These are phyloP conservation scores for Erebia epiphron DNA, from an alignment of 2,888 invertebrate genomes.

Conservation along the genomic window DNA sequence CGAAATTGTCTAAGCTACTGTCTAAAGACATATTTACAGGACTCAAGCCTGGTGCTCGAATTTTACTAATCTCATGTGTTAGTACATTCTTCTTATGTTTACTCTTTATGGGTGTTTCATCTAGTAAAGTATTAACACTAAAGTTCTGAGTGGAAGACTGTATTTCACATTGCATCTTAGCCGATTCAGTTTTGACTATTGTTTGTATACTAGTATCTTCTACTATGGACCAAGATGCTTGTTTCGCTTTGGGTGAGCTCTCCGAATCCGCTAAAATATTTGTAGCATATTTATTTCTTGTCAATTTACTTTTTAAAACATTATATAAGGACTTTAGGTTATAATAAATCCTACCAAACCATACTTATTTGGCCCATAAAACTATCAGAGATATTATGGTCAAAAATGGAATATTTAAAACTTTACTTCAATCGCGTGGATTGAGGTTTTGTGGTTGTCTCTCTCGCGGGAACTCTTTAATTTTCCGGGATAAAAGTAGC, in stretches of 20 bases:
- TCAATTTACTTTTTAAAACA: too few relatives aligned
- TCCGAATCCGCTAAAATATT: slow-evolving; percentile 61
- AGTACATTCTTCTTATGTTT: slow-evolving; percentile 58
- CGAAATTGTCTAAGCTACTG: slow-evolving; percentile 65
- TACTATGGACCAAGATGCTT: slow-evolving; percentile 61
- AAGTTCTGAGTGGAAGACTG: slow-evolving; percentile 56
- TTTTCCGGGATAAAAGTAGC: too few relatives aligned
- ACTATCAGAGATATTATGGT: too few relatives aligned
- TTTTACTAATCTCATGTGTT: slow-evolving; percentile 73
- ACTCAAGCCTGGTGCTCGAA: slow-evolving; percentile 58
- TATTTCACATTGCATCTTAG: slow-evolving; percentile 48
- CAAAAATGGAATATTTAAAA: too few relatives aligned
- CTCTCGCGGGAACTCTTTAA: too few relatives aligned
- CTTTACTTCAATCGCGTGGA: too few relatives aligned
- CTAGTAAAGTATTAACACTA: slow-evolving; percentile 51
- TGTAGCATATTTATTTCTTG: too few relatives aligned
- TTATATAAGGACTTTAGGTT: too few relatives aligned
- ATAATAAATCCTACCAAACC: too few relatives aligned
- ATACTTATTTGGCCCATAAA: too few relatives aligned
- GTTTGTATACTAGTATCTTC: slow-evolving; percentile 60
- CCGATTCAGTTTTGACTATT: slow-evolving; percentile 55
- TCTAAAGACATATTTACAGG: slow-evolving; percentile 73
- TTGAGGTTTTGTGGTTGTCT: too few relatives aligned
- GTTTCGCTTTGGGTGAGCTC: slow-evolving; percentile 48
- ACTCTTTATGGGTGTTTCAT: slow-evolving; percentile 67